A percentile compares a stretch with the other conserved stretches of the same genome.
Evolutionary conservation across 2,888 invertebrate genomes (phyloP).

Genomic region (Brachyptera risi): DNA sequence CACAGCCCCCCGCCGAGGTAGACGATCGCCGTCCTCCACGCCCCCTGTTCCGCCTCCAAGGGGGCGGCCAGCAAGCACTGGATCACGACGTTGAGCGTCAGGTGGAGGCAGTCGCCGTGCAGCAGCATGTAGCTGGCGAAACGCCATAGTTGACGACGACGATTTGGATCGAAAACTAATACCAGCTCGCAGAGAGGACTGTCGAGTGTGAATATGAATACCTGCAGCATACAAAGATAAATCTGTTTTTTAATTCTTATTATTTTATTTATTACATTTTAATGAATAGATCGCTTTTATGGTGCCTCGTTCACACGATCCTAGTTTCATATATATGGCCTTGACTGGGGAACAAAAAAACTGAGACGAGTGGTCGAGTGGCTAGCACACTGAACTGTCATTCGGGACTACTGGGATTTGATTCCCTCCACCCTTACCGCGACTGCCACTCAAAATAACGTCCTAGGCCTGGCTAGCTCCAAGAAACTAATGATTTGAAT

Average conservation of each 20-base stretch:
- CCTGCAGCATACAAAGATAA: constrained; percentile 29
- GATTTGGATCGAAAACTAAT: constrained; percentile 59
- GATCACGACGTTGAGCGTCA: constrained; percentile 70
- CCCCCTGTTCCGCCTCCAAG: constrained; percentile 67
- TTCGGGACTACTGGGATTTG: no score
- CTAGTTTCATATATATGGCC: no score
- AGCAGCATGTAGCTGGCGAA: constrained; percentile 74
- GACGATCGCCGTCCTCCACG: constrained; percentile 62
- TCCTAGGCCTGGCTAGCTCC: no score
- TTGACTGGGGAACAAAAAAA: no score
- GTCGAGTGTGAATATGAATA: constrained; percentile 37
- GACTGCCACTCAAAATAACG: no score
- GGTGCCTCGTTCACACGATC: no score
- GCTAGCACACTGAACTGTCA: no score
- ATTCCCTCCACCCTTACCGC: no score
- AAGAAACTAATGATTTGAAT: no score
- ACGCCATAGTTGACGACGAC: constrained; percentile 70
- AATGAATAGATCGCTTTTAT: no score
- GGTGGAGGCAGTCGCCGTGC: constrained; percentile 71
- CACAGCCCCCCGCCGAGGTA: constrained; percentile 73
- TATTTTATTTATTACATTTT: no score
- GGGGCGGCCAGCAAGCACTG: constrained; percentile 55
- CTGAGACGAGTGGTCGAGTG: no score
- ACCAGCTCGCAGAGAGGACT: constrained; percentile 34
- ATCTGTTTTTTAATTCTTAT: not conserved